These are phyloP conservation scores for Luffia ferchaultella DNA, from an alignment of 2,888 invertebrate species.

Conservation along the genomic window DNA sequence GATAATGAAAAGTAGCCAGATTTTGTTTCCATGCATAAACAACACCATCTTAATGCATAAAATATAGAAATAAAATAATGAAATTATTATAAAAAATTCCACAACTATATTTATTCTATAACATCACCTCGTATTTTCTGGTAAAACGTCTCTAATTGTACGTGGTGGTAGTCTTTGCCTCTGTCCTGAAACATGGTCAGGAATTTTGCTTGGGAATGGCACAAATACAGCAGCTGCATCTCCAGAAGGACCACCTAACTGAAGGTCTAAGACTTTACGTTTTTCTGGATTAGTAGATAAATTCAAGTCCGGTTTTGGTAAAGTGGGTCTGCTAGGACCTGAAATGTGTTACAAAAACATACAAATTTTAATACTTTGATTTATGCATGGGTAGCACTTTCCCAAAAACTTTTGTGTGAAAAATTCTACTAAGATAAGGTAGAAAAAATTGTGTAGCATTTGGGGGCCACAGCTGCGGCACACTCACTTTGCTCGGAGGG, in stretches of 20 bases:
- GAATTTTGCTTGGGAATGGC: constrained; percentile 42
- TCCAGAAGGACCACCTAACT: constrained; percentile 54
- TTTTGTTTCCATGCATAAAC: too few species aligned
- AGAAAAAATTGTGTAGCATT: too few species aligned
- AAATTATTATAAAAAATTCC: too few species aligned
- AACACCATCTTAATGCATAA: too few species aligned
- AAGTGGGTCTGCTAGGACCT: constrained; percentile 53
- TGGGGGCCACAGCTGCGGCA: too few species aligned
- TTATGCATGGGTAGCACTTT: too few species aligned
- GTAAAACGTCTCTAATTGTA: constrained; percentile 54
- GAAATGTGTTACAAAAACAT: constrained; percentile 13
- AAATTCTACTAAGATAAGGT: too few species aligned
- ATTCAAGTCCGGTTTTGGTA: constrained; percentile 51
- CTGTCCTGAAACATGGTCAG: constrained; percentile 20
- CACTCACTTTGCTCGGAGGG: too few species aligned
- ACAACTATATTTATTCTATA: too few species aligned
- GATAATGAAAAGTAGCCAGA: too few species aligned
- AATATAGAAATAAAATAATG: too few species aligned
- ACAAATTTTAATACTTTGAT: not conserved
- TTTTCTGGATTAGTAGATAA: constrained; percentile 50
- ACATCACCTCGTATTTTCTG: constrained; percentile 56
- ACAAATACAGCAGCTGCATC: constrained; percentile 57
- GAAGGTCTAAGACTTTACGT: constrained; percentile 67
- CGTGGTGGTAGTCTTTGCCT: constrained; percentile 44
- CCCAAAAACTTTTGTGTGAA: too few species aligned